Evolutionary conservation across 2,113 vertebrate species (phyloP).

Genomic region (Laticauda laticaudata): DNA sequence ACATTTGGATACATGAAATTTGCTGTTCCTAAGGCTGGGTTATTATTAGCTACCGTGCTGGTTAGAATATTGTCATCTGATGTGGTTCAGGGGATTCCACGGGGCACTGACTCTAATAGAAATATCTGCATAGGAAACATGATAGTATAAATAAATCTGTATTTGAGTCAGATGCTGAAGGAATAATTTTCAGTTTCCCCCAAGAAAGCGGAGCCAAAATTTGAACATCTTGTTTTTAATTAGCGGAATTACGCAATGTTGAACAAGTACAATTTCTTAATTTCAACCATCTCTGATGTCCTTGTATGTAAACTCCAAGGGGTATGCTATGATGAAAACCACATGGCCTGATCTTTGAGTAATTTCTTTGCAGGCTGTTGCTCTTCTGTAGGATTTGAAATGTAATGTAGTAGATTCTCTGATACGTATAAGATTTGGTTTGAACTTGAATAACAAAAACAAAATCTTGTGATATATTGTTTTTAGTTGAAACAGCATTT

Average conservation of each 20-base stretch:
- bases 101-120: not conserved
- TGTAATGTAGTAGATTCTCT: constrained; percentile 10
- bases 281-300: constrained; percentile 12
- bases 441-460: constrained; percentile 2
- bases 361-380: not conserved
- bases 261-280: not conserved
- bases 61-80: not conserved
- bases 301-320: not conserved
- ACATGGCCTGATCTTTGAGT: constrained; percentile 25
- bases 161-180: not conserved
- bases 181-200: not conserved
- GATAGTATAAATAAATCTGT: not conserved
- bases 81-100: not conserved
- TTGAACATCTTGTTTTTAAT: not conserved
- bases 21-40: too few species aligned
- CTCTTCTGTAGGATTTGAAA: constrained; percentile 33
- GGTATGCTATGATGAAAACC: not conserved
- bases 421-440: not conserved
- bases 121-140: not conserved
- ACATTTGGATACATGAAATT: not conserved
- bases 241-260: not conserved
- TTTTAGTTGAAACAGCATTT: constrained; percentile 35
- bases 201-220: not conserved
- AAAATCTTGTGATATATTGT: constrained; percentile 33
- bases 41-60: not conserved